Percentiles rank a stretch among this genome's conserved stretches.
These are phyloP conservation scores for Galeopsomyia nigrocyanea DNA, from an alignment of 2,888 invertebrate genomes.

Conservation along the genomic window DNA sequence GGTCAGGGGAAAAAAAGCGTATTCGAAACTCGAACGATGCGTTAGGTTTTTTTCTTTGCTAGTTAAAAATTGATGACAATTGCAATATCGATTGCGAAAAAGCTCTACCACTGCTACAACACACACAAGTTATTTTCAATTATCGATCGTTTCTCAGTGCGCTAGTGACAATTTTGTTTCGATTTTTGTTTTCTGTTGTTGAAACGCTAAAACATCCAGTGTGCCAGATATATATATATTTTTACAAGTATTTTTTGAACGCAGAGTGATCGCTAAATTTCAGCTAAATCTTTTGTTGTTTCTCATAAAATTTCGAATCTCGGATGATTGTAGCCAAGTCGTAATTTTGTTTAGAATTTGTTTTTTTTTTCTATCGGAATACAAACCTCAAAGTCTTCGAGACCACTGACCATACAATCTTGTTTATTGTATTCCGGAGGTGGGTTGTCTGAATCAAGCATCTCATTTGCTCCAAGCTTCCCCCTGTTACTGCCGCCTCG, in stretches of 20 bases:
- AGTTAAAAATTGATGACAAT: too few species aligned
- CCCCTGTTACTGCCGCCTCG: constrained; percentile 55
- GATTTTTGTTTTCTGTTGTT: background rate
- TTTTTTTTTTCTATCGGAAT: constrained; percentile 30
- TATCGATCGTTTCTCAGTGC: constrained; percentile 3
- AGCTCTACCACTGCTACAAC: constrained; percentile 11
- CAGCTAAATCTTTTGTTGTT: constrained; percentile 8
- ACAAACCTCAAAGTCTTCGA: constrained; percentile 67
- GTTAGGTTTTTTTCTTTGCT: too few species aligned
- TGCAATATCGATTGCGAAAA: too few species aligned
- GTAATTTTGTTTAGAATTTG: background rate
- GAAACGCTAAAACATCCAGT: constrained; percentile 29
- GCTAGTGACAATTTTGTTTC: constrained; percentile 44
- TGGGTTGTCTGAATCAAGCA: constrained; percentile 66
- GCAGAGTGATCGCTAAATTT: constrained; percentile 44
- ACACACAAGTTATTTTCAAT: constrained; percentile 14
- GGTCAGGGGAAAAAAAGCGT: background rate
- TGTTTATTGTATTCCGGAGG: constrained; percentile 65
- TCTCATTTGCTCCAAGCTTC: constrained; percentile 66
- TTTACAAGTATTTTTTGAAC: constrained; percentile 12
- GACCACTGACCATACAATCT: constrained; percentile 69
- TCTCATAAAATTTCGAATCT: constrained; percentile 1
- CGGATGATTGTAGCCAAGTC: constrained; percentile 1
- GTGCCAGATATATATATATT: constrained; percentile 3
- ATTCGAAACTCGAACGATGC: background rate